Evolutionary conservation across 2,113 vertebrate species (phyloP), one percentile per base, ranked within the genome.

Genomic region (Mesitornis unicolor): DNA sequence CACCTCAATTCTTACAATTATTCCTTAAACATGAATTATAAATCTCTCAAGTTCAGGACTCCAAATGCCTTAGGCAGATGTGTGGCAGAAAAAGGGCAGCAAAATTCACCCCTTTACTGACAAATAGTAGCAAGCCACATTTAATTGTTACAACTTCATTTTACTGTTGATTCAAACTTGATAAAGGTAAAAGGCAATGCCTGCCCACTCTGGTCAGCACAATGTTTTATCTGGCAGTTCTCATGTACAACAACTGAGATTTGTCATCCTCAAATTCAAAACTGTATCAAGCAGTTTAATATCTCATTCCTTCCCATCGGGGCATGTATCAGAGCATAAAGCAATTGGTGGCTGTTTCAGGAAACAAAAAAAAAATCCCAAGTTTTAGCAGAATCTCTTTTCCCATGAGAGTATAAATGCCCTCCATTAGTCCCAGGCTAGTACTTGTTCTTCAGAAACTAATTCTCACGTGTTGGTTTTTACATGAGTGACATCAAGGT

Each of bases 1-100:
- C 33, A 79, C 61, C 36, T 65, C 75, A 57, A 6, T 61, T 71
- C 42, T 76, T 78, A 31, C 1, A 3, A 40, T 54, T 65, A 77
- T 78, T 77, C 54, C 42, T 50, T 53, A 67, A 68, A 78, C 36
- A 28, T 3, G 15, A 71, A 24, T 51, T 43, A 4, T 3, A 43
- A 67, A 9, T 21, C 47, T 81, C 69, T 47, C 10, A n/a, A 82
- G 20, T 53, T 48, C 5, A 11, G 77, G 36, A 54, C 1, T 0
- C 45, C 54, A 10, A 50, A 36, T 1, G 0, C 2, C 0, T 26
- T n/a, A 35, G 7, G 2, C 17, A 38, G 35, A 24, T 0, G 0
- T 1, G 2, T 31, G 38, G 7, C 5, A 19, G 7, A 40, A 70
- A 45, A 68, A 31, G 9, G 26, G 21, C 35, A 54, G 31, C 1